A percentile compares a stretch with the other conserved stretches of the same genome.
Conservation (phyloP, 64 coral and sea anemone genomes). For the Pachyseris speciosa region DNA sequence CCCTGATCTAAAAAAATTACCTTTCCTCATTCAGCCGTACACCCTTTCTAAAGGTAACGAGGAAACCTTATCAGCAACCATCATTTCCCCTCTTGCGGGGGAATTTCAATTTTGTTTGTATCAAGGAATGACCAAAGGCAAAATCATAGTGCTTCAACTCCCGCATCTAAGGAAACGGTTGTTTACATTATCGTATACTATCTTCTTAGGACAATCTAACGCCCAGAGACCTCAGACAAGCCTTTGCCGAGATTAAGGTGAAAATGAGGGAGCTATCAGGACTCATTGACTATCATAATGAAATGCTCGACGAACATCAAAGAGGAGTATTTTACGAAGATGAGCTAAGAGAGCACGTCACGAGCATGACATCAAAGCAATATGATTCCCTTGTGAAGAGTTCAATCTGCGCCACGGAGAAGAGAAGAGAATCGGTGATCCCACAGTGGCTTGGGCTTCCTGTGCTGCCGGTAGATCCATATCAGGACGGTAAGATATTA, state of each 20-base stretch:
- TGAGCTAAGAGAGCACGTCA: background rate
- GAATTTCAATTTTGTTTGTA: too few relatives aligned
- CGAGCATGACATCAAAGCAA: background rate
- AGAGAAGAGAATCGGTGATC: background rate
- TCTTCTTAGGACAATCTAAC: background rate
- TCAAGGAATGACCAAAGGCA: too few relatives aligned
- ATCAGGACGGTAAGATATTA: constrained; percentile 16
- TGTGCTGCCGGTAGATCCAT: background rate
- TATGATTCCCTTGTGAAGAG: constrained; percentile 3
- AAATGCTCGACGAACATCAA: background rate
- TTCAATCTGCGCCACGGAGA: background rate
- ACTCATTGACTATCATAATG: background rate
- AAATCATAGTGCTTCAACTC: too few relatives aligned
- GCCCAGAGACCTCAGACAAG: background rate
- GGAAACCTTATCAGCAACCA: too few relatives aligned
- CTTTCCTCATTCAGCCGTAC: too few relatives aligned
- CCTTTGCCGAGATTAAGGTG: background rate
- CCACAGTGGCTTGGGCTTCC: constrained; percentile 33
- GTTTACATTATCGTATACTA: too few relatives aligned
- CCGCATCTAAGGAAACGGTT: too few relatives aligned
- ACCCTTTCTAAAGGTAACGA: too few relatives aligned
- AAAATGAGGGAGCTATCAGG: background rate
- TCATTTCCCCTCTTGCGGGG: too few relatives aligned
- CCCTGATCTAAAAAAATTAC: too few relatives aligned
- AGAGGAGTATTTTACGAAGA: constrained; percentile 1